Percentiles rank a stretch among this genome's conserved stretches.
These are phyloP conservation scores for Pollenia griseotomentosa DNA, from an alignment of 2,888 invertebrate species.

Conservation along the genomic window DNA sequence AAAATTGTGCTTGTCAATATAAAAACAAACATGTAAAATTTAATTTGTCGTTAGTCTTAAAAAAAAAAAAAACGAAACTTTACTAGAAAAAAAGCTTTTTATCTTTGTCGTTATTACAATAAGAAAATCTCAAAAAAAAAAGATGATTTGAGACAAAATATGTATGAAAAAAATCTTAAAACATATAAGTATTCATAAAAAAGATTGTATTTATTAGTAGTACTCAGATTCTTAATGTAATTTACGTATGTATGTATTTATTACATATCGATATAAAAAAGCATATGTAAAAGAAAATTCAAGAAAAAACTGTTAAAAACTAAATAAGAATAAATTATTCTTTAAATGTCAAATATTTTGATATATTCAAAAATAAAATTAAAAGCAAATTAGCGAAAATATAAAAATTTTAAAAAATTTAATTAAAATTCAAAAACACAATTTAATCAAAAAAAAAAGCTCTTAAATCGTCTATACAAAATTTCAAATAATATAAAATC, in stretches of 20 bases:
- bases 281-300: background rate
- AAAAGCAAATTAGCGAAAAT: background rate
- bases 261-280: background rate
- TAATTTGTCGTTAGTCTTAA: too few species aligned
- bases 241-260: background rate
- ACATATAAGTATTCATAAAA: background rate
- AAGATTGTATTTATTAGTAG: constrained; percentile 44
- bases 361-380: too few species aligned
- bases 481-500: too few species aligned
- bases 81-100: constrained; percentile 61
- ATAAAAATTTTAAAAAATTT: too few species aligned
- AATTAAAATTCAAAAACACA: too few species aligned
- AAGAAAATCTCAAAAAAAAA: constrained; percentile 20
- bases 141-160: background rate
- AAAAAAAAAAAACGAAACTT: constrained; percentile 14
- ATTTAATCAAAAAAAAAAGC: too few species aligned
- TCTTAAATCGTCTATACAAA: too few species aligned
- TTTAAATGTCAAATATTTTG: too few species aligned
- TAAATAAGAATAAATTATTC: too few species aligned
- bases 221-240: constrained; percentile 31
- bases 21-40: too few species aligned
- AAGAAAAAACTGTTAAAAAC: too few species aligned
- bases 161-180: constrained; percentile 9
- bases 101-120: constrained; percentile 25
- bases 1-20: too few species aligned